Percentiles rank a stretch among this genome's conserved stretches.
phyloP scores from a whole-genome alignment of 2,888 invertebrate species.

The Ochropleura plecta region DNA sequence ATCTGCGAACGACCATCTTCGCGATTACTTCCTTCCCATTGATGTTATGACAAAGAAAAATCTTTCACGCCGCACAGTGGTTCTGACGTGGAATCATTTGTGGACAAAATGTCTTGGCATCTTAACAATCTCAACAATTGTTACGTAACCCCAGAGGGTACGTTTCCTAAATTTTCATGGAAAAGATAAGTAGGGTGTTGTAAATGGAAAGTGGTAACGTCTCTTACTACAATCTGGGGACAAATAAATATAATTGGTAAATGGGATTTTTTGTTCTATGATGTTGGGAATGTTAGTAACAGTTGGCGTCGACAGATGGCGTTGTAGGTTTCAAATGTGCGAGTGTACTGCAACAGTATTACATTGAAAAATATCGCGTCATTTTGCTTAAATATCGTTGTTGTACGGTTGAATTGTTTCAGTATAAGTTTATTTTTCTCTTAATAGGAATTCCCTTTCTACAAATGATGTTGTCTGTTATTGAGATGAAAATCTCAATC shows the following conservation, averaged over 20 bases:
- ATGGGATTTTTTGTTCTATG: conserved; percentile 51
- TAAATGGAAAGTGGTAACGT: conserved; percentile 70
- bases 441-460: background rate
- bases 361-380: background rate
- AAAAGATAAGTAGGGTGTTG: conserved; percentile 70
- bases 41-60: conserved; percentile 58
- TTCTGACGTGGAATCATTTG: conserved; percentile 44
- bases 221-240: conserved; percentile 72
- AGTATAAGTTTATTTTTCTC: background rate
- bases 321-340: background rate
- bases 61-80: conserved; percentile 37
- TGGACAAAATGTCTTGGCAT: conserved; percentile 53
- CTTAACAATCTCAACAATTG: conserved; percentile 45
- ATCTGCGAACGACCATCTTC: conserved; percentile 53
- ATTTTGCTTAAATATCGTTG: background rate
- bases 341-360: background rate
- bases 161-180: conserved; percentile 59
- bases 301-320: conserved; percentile 24
- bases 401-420: background rate
- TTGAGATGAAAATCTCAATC: background rate
- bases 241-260: conserved; percentile 76
- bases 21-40: conserved; percentile 60
- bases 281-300: conserved; percentile 47
- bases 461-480: background rate
- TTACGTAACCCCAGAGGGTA: conserved; percentile 37